A percentile compares a stretch with the other conserved stretches of the same genome.
Conservation (phyloP, 2,888 invertebrate genomes). For the Ichneumon xanthorius region DNA sequence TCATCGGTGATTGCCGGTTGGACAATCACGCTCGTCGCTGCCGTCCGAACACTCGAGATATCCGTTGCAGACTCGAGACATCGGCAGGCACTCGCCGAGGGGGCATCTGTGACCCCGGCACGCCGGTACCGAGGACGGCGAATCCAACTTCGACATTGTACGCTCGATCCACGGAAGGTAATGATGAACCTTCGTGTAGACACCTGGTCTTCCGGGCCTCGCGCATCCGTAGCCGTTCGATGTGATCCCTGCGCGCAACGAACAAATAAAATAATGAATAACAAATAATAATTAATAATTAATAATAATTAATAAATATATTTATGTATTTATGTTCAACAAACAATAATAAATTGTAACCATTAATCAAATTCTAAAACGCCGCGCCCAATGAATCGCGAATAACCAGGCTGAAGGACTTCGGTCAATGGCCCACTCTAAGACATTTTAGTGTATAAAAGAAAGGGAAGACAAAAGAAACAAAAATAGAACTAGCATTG, state of each 20-base stretch:
- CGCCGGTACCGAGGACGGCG: slow-evolving; percentile 72
- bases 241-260: slow-evolving; percentile 87
- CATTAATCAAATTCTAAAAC: no score
- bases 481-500: no score
- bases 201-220: slow-evolving; percentile 91
- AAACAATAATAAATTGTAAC: no score
- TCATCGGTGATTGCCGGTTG: slow-evolving; percentile 51
- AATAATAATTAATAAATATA: neutral
- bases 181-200: slow-evolving; percentile 92
- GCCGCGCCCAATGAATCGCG: no score
- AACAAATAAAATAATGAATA: slow-evolving; percentile 30
- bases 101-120: slow-evolving; percentile 91
- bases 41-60: slow-evolving; percentile 92
- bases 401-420: no score
- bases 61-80: slow-evolving; percentile 91
- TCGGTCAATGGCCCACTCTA: no score
- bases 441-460: no score
- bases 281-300: neutral
- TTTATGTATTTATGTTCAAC: no score
- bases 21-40: slow-evolving; percentile 90
- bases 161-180: slow-evolving; percentile 91
- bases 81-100: slow-evolving; percentile 90
- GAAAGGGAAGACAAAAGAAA: no score
- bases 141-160: slow-evolving; percentile 83
- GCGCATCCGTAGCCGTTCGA: slow-evolving; percentile 94